Conservation (phyloP, 2,797 vertebrate species). For the Gallirallus australis region DNA sequence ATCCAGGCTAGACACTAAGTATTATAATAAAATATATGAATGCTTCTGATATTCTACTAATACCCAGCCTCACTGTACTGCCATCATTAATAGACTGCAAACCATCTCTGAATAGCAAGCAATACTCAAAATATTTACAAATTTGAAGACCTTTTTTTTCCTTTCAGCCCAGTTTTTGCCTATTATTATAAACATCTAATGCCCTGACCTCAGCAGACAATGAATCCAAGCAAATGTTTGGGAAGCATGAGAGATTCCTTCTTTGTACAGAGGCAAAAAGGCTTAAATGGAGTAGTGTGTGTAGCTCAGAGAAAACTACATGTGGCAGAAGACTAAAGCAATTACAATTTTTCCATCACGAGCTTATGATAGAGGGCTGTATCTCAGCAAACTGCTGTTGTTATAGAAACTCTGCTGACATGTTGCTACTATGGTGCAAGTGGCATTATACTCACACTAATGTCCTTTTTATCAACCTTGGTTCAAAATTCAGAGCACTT, state of each 20-base stretch:
- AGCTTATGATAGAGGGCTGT: background rate
- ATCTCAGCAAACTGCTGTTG: slow-evolving; percentile 50
- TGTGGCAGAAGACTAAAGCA: background rate
- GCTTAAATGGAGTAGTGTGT: background rate
- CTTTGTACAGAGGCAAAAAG: background rate
- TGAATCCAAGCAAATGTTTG: background rate
- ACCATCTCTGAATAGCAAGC: background rate
- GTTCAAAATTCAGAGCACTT: slow-evolving; percentile 61
- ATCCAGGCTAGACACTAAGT: background rate
- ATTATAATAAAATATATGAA: too few relatives aligned
- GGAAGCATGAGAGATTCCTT: background rate
- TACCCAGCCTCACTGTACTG: background rate
- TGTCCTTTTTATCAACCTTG: slow-evolving; percentile 12
- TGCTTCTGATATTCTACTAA: background rate
- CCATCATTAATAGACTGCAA: background rate
- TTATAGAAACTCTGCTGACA: slow-evolving; percentile 70
- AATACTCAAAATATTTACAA: background rate
- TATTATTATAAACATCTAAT: background rate
- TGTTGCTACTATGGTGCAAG: background rate
- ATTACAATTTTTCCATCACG: background rate
- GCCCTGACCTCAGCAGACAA: background rate
- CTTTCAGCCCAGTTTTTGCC: background rate
- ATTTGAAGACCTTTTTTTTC: background rate
- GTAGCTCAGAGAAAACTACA: background rate
- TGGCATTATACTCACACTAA: background rate